phyloP scores from a whole-genome alignment of 1,140 invertebrate species.

The Pinna nobilis region DNA sequence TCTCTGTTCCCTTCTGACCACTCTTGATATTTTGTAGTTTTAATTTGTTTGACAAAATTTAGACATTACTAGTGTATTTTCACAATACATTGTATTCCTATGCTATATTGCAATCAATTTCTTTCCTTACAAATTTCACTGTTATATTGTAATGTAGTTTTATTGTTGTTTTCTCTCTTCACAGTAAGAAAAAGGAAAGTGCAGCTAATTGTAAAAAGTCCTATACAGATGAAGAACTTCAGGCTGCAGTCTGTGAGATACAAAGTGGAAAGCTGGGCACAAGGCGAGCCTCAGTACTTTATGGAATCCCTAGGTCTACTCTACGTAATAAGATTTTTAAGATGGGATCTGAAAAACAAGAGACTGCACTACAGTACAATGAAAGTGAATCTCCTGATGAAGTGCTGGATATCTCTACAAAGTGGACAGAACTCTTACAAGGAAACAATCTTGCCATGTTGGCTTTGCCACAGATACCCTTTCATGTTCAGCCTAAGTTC shows the following conservation, averaged over 20 bases:
- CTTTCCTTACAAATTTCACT: background rate
- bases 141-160: background rate
- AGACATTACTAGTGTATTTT: no score
- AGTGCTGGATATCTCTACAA: no score
- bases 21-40: no score
- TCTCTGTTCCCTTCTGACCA: no score
- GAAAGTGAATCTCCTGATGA: no score
- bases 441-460: conserved; percentile 46
- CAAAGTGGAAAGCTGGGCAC: conserved; percentile 94
- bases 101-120: background rate
- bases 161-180: conserved; percentile 16
- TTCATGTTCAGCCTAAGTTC: conserved; percentile 27
- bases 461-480: conserved; percentile 46
- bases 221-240: conserved; percentile 94
- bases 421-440: conserved; percentile 57
- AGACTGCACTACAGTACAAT: background rate
- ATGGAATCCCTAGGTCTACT: conserved; percentile 96
- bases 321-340: conserved; percentile 91
- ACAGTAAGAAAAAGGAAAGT: conserved; percentile 53
- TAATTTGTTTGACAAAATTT: no score
- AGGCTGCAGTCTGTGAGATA: conserved; percentile 92
- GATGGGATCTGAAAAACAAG: conserved; percentile 55
- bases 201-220: conserved; percentile 76
- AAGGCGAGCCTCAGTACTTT: conserved; percentile 92
- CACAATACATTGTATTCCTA: no score